Evolutionary conservation across 2,113 vertebrate species (phyloP), one percentile per base, ranked within the genome.

Genomic region (Edolisoma coerulescens): DNA sequence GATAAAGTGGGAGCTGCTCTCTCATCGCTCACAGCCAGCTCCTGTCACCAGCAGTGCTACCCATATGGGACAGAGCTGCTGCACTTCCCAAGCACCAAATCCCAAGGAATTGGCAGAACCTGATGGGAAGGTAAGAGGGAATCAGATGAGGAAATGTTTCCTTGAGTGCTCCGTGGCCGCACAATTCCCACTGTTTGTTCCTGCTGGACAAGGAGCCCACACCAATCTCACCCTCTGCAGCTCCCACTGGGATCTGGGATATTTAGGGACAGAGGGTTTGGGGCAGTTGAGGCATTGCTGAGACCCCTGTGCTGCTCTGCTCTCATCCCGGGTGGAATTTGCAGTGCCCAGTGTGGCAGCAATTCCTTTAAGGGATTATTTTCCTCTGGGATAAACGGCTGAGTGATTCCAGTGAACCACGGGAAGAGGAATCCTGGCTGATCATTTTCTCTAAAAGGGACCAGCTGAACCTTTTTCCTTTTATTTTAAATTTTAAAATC

Each of bases 341-440:
- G 59, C 24, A 9, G n/a, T 1, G 5, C 13, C 1, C 12, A 32
- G 10, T 6, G n/a, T 9, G 3, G 26, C 37, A 64, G 12, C 6
- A 15, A 4, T 33, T 63, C 24, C 35, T 33, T 37, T 3, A 3
- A 24, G 21, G 19, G 14, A 13, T 64, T 4, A 0, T 75, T 87
- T 67, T 53, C 65, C 54, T 41, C 8, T 7, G 39, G 53, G 63
- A 13, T 39, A 7, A 83, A 30, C 4, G 52, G 13, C 13, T 8
- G 41, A 24, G 57, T 7, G 30, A 35, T 56, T 23, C 22, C 28
- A 75, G 6, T 11, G 32, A 52, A 22, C 3, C 7, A 4, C 2
- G 1, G 26, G 23, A 47, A 60, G 54, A 16, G 35, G 30, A 59
- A 60, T n/a, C 27, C 30, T 16, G 42, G 24, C 13, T 2, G 2